phyloP scores from a whole-genome alignment of 2,113 vertebrate species.

The Deroptyus accipitrinus region DNA sequence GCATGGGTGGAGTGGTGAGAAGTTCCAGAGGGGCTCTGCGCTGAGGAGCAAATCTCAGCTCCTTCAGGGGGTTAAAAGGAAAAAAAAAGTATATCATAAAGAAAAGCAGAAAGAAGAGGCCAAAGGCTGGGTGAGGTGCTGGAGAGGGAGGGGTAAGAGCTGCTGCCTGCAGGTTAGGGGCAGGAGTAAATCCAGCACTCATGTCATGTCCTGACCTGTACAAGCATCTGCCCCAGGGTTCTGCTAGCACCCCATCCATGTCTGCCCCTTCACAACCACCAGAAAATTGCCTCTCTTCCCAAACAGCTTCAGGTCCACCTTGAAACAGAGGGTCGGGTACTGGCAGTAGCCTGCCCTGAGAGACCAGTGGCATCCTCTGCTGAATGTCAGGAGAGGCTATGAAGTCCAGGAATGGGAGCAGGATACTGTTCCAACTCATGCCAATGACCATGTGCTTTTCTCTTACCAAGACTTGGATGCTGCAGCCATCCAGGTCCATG shows the following conservation, averaged over 20 bases:
- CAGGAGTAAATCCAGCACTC: not conserved
- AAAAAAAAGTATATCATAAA: not conserved
- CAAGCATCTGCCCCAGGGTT: fast-evolving
- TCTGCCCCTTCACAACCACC: not conserved
- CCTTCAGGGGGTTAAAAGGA: not conserved
- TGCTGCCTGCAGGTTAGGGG: not conserved
- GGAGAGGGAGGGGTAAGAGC: not conserved
- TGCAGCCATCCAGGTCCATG: not conserved
- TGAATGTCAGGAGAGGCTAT: not conserved
- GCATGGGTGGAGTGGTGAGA: not conserved
- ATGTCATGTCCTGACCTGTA: fast-evolving
- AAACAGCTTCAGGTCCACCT: not conserved
- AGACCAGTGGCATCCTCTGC: not conserved
- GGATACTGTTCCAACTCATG: fast-evolving
- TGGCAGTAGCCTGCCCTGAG: not conserved
- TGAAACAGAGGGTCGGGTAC: not conserved
- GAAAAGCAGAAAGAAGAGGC: not conserved
- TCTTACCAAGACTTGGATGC: not conserved
- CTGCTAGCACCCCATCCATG: fast-evolving
- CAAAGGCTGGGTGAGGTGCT: not conserved
- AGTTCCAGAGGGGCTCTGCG: not conserved
- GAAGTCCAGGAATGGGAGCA: not conserved
- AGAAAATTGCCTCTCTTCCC: not conserved
- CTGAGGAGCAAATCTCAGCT: not conserved
- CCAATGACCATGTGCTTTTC: not conserved